phyloP scores from a whole-genome alignment of 2,113 vertebrate genomes.

The Otolemur garnettii region DNA sequence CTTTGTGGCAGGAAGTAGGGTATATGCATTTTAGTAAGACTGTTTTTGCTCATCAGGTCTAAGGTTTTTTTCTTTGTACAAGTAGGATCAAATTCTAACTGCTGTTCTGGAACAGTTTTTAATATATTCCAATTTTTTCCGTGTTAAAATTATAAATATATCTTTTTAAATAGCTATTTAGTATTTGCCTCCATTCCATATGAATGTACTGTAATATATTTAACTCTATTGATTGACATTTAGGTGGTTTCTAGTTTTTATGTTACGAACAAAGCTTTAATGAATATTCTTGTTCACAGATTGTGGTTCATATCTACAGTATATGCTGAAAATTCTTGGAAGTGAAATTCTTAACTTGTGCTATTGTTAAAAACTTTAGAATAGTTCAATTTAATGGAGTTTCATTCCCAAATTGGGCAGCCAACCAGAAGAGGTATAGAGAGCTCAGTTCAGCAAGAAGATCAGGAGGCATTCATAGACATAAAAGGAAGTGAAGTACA shows the following conservation, averaged over 20 bases:
- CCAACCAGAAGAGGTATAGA: not conserved
- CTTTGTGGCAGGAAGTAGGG: not conserved
- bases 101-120: not conserved
- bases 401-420: not conserved
- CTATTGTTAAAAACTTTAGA: not conserved
- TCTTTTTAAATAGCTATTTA: constrained; percentile 11
- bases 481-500: not conserved
- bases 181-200: not conserved
- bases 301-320: not conserved
- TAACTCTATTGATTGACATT: not conserved
- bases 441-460: not conserved
- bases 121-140: not conserved
- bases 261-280: not conserved
- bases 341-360: not conserved
- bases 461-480: not conserved
- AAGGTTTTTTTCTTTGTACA: not conserved
- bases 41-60: not conserved
- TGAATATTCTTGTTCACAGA: not conserved
- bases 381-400: not conserved
- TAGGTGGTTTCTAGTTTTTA: not conserved
- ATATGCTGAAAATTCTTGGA: not conserved
- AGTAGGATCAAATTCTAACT: constrained; percentile 11
- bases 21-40: not conserved
- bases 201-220: not conserved
- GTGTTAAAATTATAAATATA: not conserved